A percentile compares a stretch with the other conserved stretches of the same genome.
Evolutionary conservation across 2,113 vertebrate species (phyloP).

Genomic region (Plectropomus leopardus): DNA sequence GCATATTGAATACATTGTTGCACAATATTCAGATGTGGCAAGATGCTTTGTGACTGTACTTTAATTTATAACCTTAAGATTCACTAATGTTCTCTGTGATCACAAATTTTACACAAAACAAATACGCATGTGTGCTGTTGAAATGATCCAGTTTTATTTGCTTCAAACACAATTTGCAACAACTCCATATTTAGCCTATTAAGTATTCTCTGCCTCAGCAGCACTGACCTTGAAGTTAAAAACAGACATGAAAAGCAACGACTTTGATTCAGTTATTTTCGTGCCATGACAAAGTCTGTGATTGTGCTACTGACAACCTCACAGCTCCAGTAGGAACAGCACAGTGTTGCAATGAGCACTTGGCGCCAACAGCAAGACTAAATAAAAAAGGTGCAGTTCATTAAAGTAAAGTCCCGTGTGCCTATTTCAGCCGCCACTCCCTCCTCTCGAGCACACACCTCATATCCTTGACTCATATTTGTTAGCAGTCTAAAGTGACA

Average conservation of each 20-base stretch:
- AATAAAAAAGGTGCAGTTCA: constrained; percentile 8
- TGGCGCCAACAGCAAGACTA: background rate
- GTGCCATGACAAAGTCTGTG: constrained; percentile 12
- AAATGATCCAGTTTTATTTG: too few relatives aligned
- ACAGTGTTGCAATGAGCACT: background rate
- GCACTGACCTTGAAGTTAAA: background rate
- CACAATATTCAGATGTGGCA: too few relatives aligned
- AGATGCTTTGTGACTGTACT: too few relatives aligned
- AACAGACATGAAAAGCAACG: background rate
- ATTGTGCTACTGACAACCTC: constrained; percentile 29
- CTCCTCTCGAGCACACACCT: constrained; percentile 6
- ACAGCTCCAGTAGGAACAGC: background rate
- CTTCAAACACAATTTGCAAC: background rate
- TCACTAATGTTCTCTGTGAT: too few relatives aligned
- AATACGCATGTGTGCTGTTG: too few relatives aligned
- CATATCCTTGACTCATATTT: background rate
- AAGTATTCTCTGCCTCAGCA: background rate
- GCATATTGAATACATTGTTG: too few relatives aligned
- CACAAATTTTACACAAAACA: too few relatives aligned
- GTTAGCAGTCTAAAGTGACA: constrained; percentile 13
- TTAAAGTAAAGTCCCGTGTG: constrained; percentile 32
- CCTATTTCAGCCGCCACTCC: constrained; percentile 21
- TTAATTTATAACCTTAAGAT: too few relatives aligned
- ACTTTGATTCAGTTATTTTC: constrained; percentile 36
- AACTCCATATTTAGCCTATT: too few relatives aligned